Percentiles rank a stretch among this genome's conserved stretches.
These are phyloP conservation scores for Styela clava DNA, from an alignment of 23 tunicate genomes.

Conservation along the genomic window DNA sequence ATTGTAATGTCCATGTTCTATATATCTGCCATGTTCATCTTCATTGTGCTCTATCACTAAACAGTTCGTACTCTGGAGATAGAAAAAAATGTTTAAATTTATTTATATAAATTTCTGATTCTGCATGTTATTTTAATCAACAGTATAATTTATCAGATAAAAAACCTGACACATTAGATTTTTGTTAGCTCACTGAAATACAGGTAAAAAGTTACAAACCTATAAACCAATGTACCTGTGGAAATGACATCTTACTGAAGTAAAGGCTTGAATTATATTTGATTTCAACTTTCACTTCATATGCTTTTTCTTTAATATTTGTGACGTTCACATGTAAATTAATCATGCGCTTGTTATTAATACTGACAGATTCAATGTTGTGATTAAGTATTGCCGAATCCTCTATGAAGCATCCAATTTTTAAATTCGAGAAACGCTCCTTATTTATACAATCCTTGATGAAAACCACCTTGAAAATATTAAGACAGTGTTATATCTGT, in stretches of 20 bases:
- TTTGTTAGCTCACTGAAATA: no score
- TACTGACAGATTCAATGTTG: background rate
- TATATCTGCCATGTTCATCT: background rate
- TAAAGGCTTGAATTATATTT: slow-evolving; percentile 21
- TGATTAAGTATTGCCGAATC: no score
- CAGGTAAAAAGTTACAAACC: no score
- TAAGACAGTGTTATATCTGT: no score
- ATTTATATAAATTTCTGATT: background rate
- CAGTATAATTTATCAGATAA: no score
- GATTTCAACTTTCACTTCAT: slow-evolving; percentile 38
- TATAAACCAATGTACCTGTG: no score
- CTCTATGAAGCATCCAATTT: no score
- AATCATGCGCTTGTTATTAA: background rate
- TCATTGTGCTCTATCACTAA: background rate
- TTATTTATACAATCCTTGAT: no score
- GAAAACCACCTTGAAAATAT: no score
- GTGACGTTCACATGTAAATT: slow-evolving; percentile 23
- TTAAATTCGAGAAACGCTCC: no score
- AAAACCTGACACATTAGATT: no score
- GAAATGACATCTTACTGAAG: slow-evolving; percentile 23
- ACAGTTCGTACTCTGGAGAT: background rate
- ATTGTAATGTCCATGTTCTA: background rate
- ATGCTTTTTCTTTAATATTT: slow-evolving; percentile 30
- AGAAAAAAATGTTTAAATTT: background rate
- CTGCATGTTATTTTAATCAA: no score